Evolutionary conservation across 1,140 invertebrate species (phyloP).

Genomic region (Asobara japonica): DNA sequence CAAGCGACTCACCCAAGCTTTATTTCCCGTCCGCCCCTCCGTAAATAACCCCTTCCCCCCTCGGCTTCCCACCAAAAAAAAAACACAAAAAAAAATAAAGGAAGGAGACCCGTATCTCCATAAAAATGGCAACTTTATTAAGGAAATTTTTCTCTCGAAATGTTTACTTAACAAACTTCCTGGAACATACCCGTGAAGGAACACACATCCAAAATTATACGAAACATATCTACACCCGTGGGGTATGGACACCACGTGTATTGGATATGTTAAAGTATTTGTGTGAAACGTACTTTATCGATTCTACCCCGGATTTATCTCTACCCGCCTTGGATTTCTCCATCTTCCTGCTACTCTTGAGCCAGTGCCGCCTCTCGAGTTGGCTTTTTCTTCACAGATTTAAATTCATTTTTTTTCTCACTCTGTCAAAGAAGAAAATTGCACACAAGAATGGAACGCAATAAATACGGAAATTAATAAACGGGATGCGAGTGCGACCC

Average conservation of each 20-base stretch:
- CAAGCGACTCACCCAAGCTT: neutral
- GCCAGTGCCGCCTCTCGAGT: neutral
- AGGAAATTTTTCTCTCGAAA: conserved; percentile 20
- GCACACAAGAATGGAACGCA: too few species aligned
- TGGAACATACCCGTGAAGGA: neutral
- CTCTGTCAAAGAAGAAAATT: too few species aligned
- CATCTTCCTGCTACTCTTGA: neutral
- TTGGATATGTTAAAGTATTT: neutral
- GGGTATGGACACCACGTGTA: neutral
- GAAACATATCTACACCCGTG: neutral
- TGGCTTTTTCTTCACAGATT: neutral
- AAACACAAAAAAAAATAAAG: too few species aligned
- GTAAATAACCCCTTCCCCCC: too few species aligned
- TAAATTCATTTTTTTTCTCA: conserved; percentile 27
- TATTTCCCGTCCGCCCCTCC: neutral
- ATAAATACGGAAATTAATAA: too few species aligned
- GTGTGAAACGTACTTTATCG: conserved; percentile 32
- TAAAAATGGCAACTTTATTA: conserved; percentile 32
- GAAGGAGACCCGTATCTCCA: too few species aligned
- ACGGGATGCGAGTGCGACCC: too few species aligned
- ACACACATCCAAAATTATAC: neutral
- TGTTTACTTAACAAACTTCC: conserved; percentile 2
- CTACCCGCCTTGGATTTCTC: conserved; percentile 17
- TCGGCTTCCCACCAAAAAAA: neutral
- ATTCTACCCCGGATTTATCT: conserved; percentile 22